A percentile compares a stretch with the other conserved stretches of the same genome.
phyloP scores from a whole-genome alignment of 2,113 vertebrate genomes.

The Mionectes macconnelli region DNA sequence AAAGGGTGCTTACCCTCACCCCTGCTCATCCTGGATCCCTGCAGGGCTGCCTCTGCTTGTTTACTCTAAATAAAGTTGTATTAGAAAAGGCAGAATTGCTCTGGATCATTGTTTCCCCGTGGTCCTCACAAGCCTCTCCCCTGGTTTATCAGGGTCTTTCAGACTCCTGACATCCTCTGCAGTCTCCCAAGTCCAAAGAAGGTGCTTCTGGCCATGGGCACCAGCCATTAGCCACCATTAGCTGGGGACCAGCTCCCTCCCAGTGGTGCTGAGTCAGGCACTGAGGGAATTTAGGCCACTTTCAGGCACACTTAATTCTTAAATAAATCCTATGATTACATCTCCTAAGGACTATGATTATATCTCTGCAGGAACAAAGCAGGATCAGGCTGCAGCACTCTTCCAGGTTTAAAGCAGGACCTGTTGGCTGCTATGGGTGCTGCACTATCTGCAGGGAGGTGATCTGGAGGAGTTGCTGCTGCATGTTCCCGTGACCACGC shows the following conservation, averaged over 20 bases:
- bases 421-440: neutral
- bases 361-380: neutral
- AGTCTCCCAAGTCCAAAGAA: accelerated
- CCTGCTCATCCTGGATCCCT: accelerated
- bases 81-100: neutral
- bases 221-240: neutral
- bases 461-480: neutral
- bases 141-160: neutral
- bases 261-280: neutral
- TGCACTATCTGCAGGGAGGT: neutral
- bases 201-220: too few relatives aligned
- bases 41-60: neutral
- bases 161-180: accelerated
- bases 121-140: neutral
- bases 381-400: neutral
- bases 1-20: accelerated
- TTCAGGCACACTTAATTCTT: conserved; percentile 17
- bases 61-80: neutral
- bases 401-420: neutral
- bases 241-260: accelerated
- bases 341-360: neutral
- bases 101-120: neutral
- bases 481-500: accelerated
- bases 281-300: conserved; percentile 3
- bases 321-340: conserved; percentile 31